Base-by-base conservation (phyloP, 1,140 invertebrate species). In the Trichomalopsis sarcophagae region DNA sequence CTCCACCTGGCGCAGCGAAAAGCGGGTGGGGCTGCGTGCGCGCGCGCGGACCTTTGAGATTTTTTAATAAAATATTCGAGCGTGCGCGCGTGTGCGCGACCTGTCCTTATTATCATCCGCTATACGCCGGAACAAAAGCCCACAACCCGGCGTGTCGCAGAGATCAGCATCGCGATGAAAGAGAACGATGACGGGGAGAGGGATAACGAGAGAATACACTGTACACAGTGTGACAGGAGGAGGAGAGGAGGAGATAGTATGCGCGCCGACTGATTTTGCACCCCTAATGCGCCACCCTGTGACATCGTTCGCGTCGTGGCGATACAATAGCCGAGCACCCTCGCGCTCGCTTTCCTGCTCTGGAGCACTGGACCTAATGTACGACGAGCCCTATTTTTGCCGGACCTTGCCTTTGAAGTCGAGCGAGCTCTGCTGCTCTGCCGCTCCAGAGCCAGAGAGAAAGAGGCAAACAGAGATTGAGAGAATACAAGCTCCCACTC, bases 361-460 rank as follows among this genome's bases (percentile, higher is more conserved):
- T 10, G 27, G 33, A 30, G 71, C 62, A 73, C 76, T 79, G 86
- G 86, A 86, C 81, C 84, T 85, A 86, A 87, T 87, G 86, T 82
- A 69, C 40, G 14, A 84, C 40, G 84, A 82, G 74, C 73, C 76
- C 55, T 40, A 68, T 82, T 85, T 86, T 87, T 77, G 82, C 83
- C 84, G 87, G 86, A 87, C 85, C 79, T 84, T 84, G 86, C 86
- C 88, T 89, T 89, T 89, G 89, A 89, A 89, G 88, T 87, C 33
- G 62, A 73, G 55, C 62, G 30, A 40, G 76, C 33, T 55, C 13
- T 55, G 47, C n/a, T 9, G 40, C 40, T 44, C 40, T 44, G 40
- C n/a, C 2, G 40, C 40, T 44, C 40, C 11, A 7, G 50, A 78
- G 14, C 47, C 10, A 62, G 50, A 73, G 47, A 86, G 62, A 68